Evolutionary conservation across 2,797 vertebrate species (phyloP).

Genomic region (Acanthurus lineatus): DNA sequence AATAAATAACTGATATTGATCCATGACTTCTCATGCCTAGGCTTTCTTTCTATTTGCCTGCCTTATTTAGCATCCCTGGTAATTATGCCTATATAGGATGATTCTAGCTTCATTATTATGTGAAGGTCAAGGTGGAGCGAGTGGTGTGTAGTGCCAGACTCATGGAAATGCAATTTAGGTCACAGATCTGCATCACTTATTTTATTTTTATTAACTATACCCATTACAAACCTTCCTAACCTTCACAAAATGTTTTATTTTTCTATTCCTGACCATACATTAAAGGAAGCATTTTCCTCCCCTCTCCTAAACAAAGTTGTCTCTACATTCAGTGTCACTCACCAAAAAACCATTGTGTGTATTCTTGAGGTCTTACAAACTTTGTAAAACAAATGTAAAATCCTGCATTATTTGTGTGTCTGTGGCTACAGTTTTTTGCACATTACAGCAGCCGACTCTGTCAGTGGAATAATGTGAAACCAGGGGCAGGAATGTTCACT

Average conservation of each 20-base stretch:
- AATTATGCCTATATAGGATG: not conserved
- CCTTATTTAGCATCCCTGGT: not conserved
- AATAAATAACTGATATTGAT: slow-evolving; percentile 4
- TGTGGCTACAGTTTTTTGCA: not conserved
- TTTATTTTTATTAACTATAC: not conserved
- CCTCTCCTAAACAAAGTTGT: too few relatives aligned
- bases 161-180: not conserved
- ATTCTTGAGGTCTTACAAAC: not conserved
- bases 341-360: not conserved
- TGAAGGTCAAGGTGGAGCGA: not conserved
- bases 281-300: not conserved
- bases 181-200: not conserved
- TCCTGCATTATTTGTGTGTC: not conserved
- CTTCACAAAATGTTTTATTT: not conserved
- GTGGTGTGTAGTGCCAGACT: not conserved
- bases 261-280: not conserved
- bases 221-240: not conserved
- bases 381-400: not conserved
- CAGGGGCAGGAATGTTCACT: not conserved
- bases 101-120: not conserved
- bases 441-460: not conserved
- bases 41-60: not conserved
- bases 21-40: not conserved
- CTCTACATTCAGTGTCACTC: too few relatives aligned
- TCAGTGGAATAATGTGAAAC: not conserved